Base-by-base conservation (phyloP, 1,140 invertebrate genomes). In the Holotrichia oblita region DNA sequence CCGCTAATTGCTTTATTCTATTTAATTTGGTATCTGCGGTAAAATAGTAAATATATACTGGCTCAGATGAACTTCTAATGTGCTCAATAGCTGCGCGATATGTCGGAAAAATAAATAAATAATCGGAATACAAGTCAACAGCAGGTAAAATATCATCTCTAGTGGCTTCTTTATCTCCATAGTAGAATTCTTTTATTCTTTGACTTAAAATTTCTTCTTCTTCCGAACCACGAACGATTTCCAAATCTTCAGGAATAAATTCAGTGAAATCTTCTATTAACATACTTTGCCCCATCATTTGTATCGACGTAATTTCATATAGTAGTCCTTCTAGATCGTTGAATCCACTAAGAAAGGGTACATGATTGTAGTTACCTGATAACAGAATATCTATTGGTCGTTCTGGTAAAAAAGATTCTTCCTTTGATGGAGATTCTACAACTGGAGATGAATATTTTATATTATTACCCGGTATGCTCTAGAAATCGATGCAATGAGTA, bases 161-260 rank as follows among this genome's bases (percentile, higher is more conserved):
- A 76, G 44, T 88, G 20, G 74, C 81, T 87, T 69, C 85, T 42
- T 80, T 87, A 78, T 90, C 87, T 3, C 87, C 85, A 79, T 89
- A 90, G 80, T 90, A 91, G 77, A 86, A 87, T n/a, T 89, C 83
- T 81, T 89, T 90, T 6, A 90, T 84, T 80, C 88, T 87, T 55
- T 88, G 74, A 0, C 87, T 79, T 14, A 88, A 85, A 77, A 88
- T 80, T 48, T 83, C 81, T 59, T 88, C 87, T 55, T 87, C 83
- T 12, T 88, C 79, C 20, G 86, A 84, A 73, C 86, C 86, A n/a
- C 87, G 80, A 80, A 87, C 81, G 77, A 89, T 86, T 77, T 87
- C 86, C 77, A 87, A 87, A 7, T 85, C 84, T 80, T 86, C 83
- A 3, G 89, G 88, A 40, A 90, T 86, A n/a, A 22, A 44, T 27